Base-by-base conservation (phyloP, 2,113 vertebrate species). In the Oceanites oceanicus region DNA sequence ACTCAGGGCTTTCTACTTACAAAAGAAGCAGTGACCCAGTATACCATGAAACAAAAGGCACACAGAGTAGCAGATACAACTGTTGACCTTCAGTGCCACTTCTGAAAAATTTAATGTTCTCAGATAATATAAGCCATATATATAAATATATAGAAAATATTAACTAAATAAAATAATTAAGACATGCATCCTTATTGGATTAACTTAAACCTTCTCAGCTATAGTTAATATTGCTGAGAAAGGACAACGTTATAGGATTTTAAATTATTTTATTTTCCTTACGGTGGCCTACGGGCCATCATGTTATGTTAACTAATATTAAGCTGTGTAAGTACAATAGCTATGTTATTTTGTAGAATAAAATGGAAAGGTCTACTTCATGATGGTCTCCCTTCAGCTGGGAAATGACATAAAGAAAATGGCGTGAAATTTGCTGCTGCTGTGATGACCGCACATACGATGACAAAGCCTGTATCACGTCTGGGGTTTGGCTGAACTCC, bases 251-350 rank as follows among this genome's bases (percentile, higher is more conserved):
- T 2, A 42, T 2, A 55, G 56, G 21, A 44, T 66, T 86, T 58
- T 2, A 66, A 50, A 10, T 47, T 12, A 23, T 21, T 63, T 67
- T 49, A 19, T 42, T 50, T 72, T 66, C n/a, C 15, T 85, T 44
- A 81, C 2, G 21, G 58, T 44, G 12, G 15, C 4, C 52, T 78
- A 53, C 0, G 0, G 17, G n/a, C 32, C 61, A 42, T 50, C 1
- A 1, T 4, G 32, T 45, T 34, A 40, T 10, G 21, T 32, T 15
- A 85, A 74, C 10, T 50, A 40, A 62, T 10, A 18, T 27, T 34
- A 86, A 66, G 27, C 5, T 40, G 30, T 36, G 13, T 34, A 52
- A 42, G n/a, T 20, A 42, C 10, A 1, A 82, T 3, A 86, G 38
- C 7, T 10, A 14, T 2, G 1, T 29, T 72, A 47, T 80, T 89